Conservation (phyloP, 64 coral and sea anemone genomes). For the Hydrozoanthus tunicans region DNA sequence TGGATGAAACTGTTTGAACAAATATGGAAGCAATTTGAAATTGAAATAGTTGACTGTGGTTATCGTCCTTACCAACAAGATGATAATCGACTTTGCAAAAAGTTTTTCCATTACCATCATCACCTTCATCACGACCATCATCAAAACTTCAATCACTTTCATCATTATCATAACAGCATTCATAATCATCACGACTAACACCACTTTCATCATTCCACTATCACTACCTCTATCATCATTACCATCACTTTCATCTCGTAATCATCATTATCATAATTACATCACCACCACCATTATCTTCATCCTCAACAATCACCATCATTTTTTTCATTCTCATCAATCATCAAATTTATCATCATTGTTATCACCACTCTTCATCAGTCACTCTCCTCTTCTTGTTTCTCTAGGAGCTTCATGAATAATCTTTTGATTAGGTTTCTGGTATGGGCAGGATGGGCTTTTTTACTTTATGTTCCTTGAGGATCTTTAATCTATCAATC, state of each 20-base stretch:
- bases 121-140: background rate
- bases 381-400: background rate
- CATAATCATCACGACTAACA: background rate
- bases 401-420: background rate
- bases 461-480: background rate
- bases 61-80: background rate
- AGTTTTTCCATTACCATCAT: background rate
- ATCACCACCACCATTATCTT: too few relatives aligned
- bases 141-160: background rate
- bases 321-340: too few relatives aligned
- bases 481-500: too few relatives aligned
- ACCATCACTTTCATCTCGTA: background rate
- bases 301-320: too few relatives aligned
- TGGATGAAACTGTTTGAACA: too few relatives aligned
- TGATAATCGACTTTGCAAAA: background rate
- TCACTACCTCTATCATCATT: background rate
- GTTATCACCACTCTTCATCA: background rate
- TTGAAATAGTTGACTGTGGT: background rate
- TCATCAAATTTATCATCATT: background rate
- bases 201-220: background rate
- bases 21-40: too few relatives aligned
- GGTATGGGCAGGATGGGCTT: background rate
- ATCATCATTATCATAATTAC: too few relatives aligned
- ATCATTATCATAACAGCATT: background rate
- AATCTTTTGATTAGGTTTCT: background rate